phyloP scores from a whole-genome alignment of 1,140 invertebrate species.

The Saccostrea cuccullata region DNA sequence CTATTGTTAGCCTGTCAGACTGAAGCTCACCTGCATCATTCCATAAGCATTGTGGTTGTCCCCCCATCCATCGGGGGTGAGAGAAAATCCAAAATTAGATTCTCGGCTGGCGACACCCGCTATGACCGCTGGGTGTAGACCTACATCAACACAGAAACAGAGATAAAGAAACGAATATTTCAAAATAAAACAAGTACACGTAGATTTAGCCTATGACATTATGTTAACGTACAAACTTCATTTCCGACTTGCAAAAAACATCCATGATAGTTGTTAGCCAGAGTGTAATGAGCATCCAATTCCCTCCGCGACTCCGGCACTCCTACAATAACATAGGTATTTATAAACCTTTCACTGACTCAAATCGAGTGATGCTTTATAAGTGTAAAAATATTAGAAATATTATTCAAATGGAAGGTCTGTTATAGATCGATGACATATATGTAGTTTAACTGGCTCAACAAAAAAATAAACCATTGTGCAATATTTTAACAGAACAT shows the following conservation, averaged over 20 bases:
- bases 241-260: slow-evolving; percentile 17
- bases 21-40: slow-evolving; percentile 23
- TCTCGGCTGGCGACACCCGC: slow-evolving; percentile 27
- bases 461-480: no score
- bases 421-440: no score
- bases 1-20: no score
- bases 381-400: no score
- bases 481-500: no score
- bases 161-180: no score
- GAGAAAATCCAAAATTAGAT: slow-evolving; percentile 24
- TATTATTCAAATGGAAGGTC: no score
- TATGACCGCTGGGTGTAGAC: slow-evolving; percentile 9
- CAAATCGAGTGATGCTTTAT: no score
- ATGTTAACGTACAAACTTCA: slow-evolving; percentile 21
- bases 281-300: not conserved
- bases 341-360: no score
- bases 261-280: not conserved
- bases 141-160: not conserved
- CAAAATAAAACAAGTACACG: no score
- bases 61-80: slow-evolving; percentile 4
- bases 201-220: no score
- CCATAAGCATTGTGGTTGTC: slow-evolving; percentile 19
- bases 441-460: no score
- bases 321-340: not conserved
- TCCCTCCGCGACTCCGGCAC: slow-evolving; percentile 1